phyloP scores from a whole-genome alignment of 2,113 vertebrate species.

The Rhinolophus sinicus region DNA sequence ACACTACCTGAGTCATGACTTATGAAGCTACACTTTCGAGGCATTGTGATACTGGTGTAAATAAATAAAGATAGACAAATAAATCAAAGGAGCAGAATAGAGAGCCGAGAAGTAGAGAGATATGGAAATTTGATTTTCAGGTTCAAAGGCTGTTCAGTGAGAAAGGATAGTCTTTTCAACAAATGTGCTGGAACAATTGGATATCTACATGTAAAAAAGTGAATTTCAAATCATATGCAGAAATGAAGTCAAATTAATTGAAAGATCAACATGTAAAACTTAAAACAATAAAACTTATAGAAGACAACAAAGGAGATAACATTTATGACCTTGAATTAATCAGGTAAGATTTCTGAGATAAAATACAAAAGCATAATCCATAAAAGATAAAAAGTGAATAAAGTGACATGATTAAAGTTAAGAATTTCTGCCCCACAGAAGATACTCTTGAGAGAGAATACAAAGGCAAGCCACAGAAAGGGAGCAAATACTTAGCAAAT shows the following conservation, averaged over 20 bases:
- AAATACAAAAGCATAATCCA: not conserved
- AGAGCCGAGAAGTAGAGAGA: too few species aligned
- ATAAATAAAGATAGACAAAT: not conserved
- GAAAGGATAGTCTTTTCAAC: too few species aligned
- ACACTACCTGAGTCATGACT: not conserved
- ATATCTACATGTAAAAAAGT: too few species aligned
- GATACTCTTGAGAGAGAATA: not conserved
- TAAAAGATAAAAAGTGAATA: not conserved
- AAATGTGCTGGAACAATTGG: too few species aligned
- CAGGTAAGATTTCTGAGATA: not conserved
- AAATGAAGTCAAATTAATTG: too few species aligned
- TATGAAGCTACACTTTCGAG: not conserved
- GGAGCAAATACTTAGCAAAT: not conserved
- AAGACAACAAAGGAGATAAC: not conserved
- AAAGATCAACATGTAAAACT: too few species aligned
- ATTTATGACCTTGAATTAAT: not conserved
- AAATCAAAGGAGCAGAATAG: too few species aligned
- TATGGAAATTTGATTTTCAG: too few species aligned
- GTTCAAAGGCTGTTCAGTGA: too few species aligned
- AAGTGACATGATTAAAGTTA: not conserved
- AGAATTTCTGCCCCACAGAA: not conserved
- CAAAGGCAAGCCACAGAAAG: not conserved
- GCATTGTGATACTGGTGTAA: not conserved
- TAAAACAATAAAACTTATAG: not conserved
- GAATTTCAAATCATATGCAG: too few species aligned